Conservation (phyloP, 2,888 invertebrate genomes). For the Stictocephala bisonia region DNA sequence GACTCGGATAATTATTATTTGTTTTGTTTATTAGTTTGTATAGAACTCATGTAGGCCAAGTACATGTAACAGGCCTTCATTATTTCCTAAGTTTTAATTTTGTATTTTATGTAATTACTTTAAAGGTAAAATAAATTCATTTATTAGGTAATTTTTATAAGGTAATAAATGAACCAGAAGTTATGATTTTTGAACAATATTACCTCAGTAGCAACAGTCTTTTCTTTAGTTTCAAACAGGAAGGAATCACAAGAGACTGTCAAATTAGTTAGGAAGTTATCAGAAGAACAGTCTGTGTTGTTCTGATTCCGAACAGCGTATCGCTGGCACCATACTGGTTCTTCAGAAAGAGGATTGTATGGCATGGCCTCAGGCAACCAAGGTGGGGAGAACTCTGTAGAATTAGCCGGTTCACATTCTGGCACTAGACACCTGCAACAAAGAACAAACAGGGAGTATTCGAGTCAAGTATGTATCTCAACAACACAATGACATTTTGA, state of each 20-base stretch:
- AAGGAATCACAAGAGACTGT: constrained; percentile 59
- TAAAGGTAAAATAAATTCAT: no score
- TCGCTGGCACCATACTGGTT: constrained; percentile 47
- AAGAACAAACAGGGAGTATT: neutral
- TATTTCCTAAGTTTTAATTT: no score
- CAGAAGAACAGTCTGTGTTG: constrained; percentile 43
- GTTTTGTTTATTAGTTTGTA: no score
- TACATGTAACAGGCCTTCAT: no score
- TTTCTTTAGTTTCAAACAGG: constrained; percentile 66
- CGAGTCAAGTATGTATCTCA: neutral
- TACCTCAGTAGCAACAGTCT: constrained; percentile 76
- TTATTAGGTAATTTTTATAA: no score
- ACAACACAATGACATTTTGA: neutral
- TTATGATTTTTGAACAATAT: constrained; percentile 60
- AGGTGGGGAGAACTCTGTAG: constrained; percentile 48
- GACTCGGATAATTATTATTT: no score
- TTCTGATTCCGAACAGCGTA: neutral
- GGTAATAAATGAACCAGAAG: neutral
- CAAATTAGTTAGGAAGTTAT: constrained; percentile 42
- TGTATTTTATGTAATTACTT: no score
- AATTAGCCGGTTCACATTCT: constrained; percentile 52
- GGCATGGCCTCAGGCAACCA: constrained; percentile 55
- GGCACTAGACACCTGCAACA: constrained; percentile 55
- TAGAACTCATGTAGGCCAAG: no score
- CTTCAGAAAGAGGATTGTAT: constrained; percentile 42